These are phyloP conservation scores for Saguinus midas DNA, from an alignment of 2,113 vertebrate genomes.

Conservation along the genomic window DNA sequence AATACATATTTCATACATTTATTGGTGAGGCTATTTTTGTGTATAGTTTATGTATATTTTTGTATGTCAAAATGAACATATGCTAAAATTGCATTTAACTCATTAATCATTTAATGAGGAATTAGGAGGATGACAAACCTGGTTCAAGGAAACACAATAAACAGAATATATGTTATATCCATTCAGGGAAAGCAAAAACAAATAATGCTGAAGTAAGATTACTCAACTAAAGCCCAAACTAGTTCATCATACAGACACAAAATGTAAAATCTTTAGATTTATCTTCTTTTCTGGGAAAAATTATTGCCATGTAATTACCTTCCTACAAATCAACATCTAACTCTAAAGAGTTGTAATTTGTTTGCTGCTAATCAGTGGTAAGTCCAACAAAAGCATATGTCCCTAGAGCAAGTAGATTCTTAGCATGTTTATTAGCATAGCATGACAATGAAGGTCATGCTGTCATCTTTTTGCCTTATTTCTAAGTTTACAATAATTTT, in stretches of 20 bases:
- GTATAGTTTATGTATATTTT: neutral
- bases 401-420: neutral
- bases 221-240: neutral
- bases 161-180: neutral
- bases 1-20: neutral
- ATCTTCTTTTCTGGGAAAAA: neutral
- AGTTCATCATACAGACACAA: neutral
- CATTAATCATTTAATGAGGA: neutral
- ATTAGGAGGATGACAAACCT: neutral
- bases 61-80: neutral
- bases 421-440: neutral
- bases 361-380: neutral
- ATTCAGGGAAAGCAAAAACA: neutral
- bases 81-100: neutral
- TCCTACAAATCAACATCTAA: conserved; percentile 7
- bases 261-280: neutral
- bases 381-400: neutral
- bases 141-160: neutral
- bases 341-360: neutral
- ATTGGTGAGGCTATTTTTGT: neutral
- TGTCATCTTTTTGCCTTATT: neutral
- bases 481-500: conserved; percentile 8
- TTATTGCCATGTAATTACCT: conserved; percentile 39
- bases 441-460: neutral
- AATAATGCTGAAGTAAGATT: neutral